Conservation (phyloP, 1,140 invertebrate genomes). For the Nebria ingens region DNA sequence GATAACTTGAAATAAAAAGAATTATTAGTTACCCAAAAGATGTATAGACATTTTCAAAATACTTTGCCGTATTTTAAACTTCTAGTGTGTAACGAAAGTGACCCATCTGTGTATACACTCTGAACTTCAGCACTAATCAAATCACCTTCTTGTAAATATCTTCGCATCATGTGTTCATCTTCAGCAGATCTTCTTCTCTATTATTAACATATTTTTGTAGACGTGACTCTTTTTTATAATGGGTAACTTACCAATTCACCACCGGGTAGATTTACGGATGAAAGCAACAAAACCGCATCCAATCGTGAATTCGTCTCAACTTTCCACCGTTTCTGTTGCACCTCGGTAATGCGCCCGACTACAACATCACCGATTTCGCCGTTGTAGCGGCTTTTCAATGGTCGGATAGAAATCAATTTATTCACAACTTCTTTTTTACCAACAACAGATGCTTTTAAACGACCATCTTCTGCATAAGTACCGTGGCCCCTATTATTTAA, state of each 20-base stretch:
- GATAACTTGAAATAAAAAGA: slow-evolving; percentile 41
- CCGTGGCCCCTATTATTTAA: slow-evolving; percentile 79
- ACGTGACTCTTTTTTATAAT: slow-evolving; percentile 3
- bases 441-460: slow-evolving; percentile 82
- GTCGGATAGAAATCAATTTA: slow-evolving; percentile 83
- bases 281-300: slow-evolving; percentile 79
- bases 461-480: slow-evolving; percentile 76
- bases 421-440: slow-evolving; percentile 91
- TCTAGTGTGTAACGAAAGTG: slow-evolving; percentile 87
- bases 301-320: slow-evolving; percentile 88
- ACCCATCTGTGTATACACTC: slow-evolving; percentile 82
- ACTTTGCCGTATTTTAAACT: slow-evolving; percentile 97
- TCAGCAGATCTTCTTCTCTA: slow-evolving; percentile 84
- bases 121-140: slow-evolving; percentile 96
- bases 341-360: slow-evolving; percentile 86
- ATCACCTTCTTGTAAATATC: slow-evolving; percentile 92
- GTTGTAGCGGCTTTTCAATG: slow-evolving; percentile 80
- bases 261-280: slow-evolving; percentile 93
- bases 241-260: slow-evolving; percentile 81
- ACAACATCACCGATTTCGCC: slow-evolving; percentile 97
- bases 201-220: no score
- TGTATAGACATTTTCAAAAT: slow-evolving; percentile 17
- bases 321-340: slow-evolving; percentile 88
- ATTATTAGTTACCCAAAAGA: background rate
- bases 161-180: slow-evolving; percentile 96